These are phyloP conservation scores for Bursaphelenchus mucronatus DNA, from an alignment of 1,140 invertebrate genomes.

Conservation along the genomic window DNA sequence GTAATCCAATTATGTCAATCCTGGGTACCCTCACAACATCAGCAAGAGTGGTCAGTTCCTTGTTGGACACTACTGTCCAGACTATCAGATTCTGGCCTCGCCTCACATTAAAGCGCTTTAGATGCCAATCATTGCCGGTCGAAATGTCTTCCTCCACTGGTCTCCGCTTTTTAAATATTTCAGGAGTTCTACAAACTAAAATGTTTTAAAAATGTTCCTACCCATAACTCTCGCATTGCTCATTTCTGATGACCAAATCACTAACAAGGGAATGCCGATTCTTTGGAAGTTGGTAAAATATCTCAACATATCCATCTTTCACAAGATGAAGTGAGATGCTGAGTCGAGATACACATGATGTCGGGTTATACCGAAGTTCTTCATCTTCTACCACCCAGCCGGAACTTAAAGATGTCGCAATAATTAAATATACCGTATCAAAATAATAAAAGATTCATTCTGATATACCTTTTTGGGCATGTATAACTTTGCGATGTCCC, in stretches of 20 bases:
- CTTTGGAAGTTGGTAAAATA: constrained; percentile 50
- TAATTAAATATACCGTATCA: background rate
- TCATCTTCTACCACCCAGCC: constrained; percentile 54
- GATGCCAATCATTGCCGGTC: constrained; percentile 45
- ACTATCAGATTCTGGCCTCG: constrained; percentile 53
- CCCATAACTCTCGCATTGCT: constrained; percentile 59
- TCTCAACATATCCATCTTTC: constrained; percentile 44
- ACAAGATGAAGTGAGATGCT: constrained; percentile 52
- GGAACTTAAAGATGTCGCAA: constrained; percentile 32
- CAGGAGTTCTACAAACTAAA: background rate
- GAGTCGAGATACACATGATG: constrained; percentile 51
- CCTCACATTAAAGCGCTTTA: constrained; percentile 37
- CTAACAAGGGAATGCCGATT: constrained; percentile 39
- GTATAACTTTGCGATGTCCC: constrained; percentile 5
- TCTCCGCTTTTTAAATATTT: background rate
- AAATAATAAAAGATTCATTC: background rate
- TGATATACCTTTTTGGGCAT: constrained; percentile 22
- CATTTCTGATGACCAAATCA: constrained; percentile 43
- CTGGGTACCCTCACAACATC: constrained; percentile 49
- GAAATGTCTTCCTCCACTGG: constrained; percentile 32
- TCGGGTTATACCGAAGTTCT: constrained; percentile 54
- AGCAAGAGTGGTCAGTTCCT: constrained; percentile 31
- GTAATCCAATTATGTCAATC: constrained; percentile 62
- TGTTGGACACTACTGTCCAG: constrained; percentile 54
- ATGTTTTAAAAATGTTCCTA: constrained; percentile 1